Conservation (phyloP, 2,113 vertebrate genomes). For the Gasterosteus aculeatus region DNA sequence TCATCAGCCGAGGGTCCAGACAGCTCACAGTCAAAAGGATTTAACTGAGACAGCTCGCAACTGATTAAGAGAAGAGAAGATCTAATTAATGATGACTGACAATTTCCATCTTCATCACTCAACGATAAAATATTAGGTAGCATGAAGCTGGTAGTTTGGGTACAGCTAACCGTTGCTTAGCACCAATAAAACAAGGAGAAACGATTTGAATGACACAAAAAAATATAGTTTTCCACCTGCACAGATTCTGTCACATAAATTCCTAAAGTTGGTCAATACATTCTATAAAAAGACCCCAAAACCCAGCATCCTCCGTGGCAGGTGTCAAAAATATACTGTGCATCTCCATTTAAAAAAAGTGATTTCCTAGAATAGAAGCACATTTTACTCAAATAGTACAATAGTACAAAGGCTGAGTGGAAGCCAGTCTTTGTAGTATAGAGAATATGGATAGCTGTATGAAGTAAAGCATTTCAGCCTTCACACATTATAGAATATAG, state of each 20-base stretch:
- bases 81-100: slow-evolving; percentile 19
- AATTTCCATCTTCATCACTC: background rate
- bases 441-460: background rate
- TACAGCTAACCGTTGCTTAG: too few species aligned
- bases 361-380: too few species aligned
- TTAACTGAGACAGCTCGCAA: slow-evolving; percentile 11
- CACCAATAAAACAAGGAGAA: too few species aligned
- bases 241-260: too few species aligned
- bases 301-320: background rate
- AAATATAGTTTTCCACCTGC: too few species aligned
- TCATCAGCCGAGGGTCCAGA: slow-evolving; percentile 6
- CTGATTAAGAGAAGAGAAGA: slow-evolving; percentile 27
- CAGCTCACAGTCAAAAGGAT: background rate
- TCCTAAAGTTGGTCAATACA: background rate
- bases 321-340: background rate
- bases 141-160: too few species aligned
- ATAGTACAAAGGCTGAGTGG: background rate
- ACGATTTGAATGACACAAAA: too few species aligned
- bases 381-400: background rate
- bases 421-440: background rate
- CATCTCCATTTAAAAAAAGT: background rate
- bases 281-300: background rate
- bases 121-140: too few species aligned
- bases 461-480: background rate
- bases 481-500: background rate